Percentiles rank a stretch among this genome's conserved stretches.
phyloP scores from a whole-genome alignment of 2,888 invertebrate genomes.

The Cosmia pyralina region DNA sequence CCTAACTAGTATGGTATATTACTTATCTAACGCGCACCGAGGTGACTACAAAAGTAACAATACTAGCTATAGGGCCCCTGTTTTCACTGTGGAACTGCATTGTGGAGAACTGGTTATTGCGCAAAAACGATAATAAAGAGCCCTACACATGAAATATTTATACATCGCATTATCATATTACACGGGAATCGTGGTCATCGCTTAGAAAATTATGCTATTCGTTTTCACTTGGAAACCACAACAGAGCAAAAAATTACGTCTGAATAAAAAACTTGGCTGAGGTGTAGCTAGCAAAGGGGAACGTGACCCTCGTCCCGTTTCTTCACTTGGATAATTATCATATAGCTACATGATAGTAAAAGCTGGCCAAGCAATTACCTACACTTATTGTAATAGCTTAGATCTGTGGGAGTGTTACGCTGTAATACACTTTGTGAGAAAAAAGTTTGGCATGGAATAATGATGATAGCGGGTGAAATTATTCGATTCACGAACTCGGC shows the following conservation, averaged over 20 bases:
- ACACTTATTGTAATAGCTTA: constrained; percentile 48
- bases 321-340: constrained; percentile 67
- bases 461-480: constrained; percentile 37
- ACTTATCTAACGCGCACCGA: constrained; percentile 59
- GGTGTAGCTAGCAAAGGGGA: constrained; percentile 63
- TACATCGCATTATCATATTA: constrained; percentile 89
- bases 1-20: constrained; percentile 54
- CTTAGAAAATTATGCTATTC: constrained; percentile 88
- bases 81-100: constrained; percentile 80
- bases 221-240: constrained; percentile 85
- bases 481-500: constrained; percentile 51
- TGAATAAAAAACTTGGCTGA: constrained; percentile 59
- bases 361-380: constrained; percentile 39
- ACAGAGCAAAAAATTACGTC: constrained; percentile 70
- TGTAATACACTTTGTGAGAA: constrained; percentile 32
- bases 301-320: constrained; percentile 69
- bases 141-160: constrained; percentile 88
- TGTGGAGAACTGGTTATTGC: constrained; percentile 83
- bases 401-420: constrained; percentile 40
- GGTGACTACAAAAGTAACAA: constrained; percentile 75
- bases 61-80: constrained; percentile 76
- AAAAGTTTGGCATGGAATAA: constrained; percentile 40
- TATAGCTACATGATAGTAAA: constrained; percentile 56
- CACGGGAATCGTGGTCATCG: constrained; percentile 88
- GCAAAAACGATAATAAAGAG: constrained; percentile 86